Conservation (phyloP, 1,140 invertebrate species). For the Lepidurus packardi region DNA sequence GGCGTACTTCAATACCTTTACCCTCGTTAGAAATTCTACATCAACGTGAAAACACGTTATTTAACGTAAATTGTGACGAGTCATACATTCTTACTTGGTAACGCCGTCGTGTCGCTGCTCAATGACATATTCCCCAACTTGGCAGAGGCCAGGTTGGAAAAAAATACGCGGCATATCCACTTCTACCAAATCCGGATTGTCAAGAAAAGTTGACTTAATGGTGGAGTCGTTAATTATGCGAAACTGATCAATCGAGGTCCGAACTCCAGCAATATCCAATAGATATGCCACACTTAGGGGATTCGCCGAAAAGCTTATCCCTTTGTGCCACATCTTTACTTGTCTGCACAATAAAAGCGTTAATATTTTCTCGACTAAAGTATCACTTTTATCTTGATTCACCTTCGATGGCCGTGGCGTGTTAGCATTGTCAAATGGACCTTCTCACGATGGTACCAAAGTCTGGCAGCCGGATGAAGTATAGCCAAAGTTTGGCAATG, state of each 20-base stretch:
- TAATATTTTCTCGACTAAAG: neutral
- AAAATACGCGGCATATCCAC: neutral
- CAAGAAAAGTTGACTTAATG: neutral
- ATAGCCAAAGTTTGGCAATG: neutral
- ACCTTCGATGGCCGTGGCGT: neutral
- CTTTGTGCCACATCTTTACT: neutral
- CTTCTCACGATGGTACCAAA: slow-evolving; percentile 11
- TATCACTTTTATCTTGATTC: neutral
- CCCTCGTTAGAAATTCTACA: neutral
- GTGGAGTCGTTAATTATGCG: neutral
- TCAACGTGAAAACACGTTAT: neutral
- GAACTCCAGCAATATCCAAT: slow-evolving; percentile 8
- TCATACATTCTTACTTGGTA: neutral
- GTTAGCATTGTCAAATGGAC: neutral
- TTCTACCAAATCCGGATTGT: neutral
- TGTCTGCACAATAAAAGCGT: neutral
- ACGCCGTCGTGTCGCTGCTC: neutral
- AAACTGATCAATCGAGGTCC: neutral
- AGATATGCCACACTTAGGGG: neutral
- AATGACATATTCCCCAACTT: neutral
- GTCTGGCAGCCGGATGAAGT: neutral
- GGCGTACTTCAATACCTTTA: neutral
- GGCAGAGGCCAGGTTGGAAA: neutral
- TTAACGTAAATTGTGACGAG: neutral
- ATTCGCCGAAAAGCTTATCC: neutral